phyloP scores from a whole-genome alignment of 2,113 vertebrate genomes.

The Tricholaema leucomelas region DNA sequence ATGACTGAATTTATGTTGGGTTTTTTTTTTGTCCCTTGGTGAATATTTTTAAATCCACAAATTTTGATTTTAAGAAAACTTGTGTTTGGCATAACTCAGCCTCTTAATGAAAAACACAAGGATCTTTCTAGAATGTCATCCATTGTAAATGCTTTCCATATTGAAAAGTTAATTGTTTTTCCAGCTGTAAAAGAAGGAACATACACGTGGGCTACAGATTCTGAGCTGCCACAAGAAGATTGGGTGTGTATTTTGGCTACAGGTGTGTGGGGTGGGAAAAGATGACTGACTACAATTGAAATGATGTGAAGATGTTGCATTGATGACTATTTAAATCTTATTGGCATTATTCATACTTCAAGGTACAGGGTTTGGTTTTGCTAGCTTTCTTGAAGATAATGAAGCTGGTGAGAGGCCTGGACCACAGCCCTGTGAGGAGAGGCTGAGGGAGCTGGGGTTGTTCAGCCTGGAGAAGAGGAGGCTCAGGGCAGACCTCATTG shows the following conservation, averaged over 20 bases:
- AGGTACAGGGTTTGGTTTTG: neutral
- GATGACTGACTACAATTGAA: neutral
- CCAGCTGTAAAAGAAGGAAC: neutral
- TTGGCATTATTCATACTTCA: neutral
- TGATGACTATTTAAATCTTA: neutral
- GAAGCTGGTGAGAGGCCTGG: too few species aligned
- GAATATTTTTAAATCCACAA: neutral
- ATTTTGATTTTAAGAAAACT: neutral
- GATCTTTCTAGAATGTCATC: neutral
- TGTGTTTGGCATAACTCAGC: neutral
- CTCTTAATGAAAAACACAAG: neutral
- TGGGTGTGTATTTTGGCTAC: neutral
- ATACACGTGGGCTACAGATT: neutral
- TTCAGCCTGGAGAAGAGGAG: too few species aligned
- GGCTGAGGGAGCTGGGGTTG: too few species aligned
- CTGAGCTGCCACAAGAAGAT: neutral
- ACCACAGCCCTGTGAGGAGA: too few species aligned
- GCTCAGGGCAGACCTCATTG: too few species aligned
- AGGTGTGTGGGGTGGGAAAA: neutral
- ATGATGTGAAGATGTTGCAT: neutral
- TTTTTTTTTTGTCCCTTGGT: accelerated
- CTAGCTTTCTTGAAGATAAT: neutral
- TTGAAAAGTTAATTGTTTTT: neutral
- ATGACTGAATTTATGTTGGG: neutral
- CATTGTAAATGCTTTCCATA: neutral